These are phyloP conservation scores for Oegoconia quadripuncta DNA, from an alignment of 2,888 invertebrate species.

Conservation along the genomic window DNA sequence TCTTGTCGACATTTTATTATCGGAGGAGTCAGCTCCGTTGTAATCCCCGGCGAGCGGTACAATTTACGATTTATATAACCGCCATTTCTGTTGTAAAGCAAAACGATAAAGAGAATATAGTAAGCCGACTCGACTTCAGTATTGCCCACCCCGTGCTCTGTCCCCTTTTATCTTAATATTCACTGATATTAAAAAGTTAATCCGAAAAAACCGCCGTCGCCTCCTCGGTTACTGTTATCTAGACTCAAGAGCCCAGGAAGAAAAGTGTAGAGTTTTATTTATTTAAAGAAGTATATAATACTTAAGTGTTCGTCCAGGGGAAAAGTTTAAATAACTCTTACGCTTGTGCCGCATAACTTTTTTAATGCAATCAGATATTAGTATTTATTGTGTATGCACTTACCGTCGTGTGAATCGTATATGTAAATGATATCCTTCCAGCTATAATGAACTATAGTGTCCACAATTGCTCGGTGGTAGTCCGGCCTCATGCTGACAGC, in stretches of 20 bases:
- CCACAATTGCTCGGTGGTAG: slow-evolving; percentile 86
- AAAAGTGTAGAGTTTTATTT: slow-evolving; percentile 11
- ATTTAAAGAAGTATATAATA: neutral
- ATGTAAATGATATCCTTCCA: slow-evolving; percentile 90
- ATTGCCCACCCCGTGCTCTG: slow-evolving; percentile 35
- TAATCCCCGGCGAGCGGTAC: slow-evolving; percentile 64
- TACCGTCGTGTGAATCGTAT: slow-evolving; percentile 16
- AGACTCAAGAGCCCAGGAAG: slow-evolving; percentile 7
- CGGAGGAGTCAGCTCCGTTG: slow-evolving; percentile 61
- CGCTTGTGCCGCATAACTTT: too few species aligned
- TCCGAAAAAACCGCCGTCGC: slow-evolving; percentile 35
- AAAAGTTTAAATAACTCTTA: neutral
- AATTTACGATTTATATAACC: slow-evolving; percentile 67
- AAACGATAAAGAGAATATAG: slow-evolving; percentile 52
- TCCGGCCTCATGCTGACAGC: slow-evolving; percentile 95
- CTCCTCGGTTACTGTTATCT: slow-evolving; percentile 30
- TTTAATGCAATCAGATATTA: too few species aligned
- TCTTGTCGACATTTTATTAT: slow-evolving; percentile 75
- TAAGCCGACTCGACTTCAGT: slow-evolving; percentile 34
- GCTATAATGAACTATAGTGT: slow-evolving; percentile 92
- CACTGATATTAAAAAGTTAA: slow-evolving; percentile 55
- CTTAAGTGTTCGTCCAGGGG: neutral
- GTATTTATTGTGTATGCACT: slow-evolving; percentile 1
- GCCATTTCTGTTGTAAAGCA: slow-evolving; percentile 53
- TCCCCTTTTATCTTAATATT: slow-evolving; percentile 49